Conservation (phyloP, 2,797 vertebrate genomes). For the Helicolenus hilgendorfi region DNA sequence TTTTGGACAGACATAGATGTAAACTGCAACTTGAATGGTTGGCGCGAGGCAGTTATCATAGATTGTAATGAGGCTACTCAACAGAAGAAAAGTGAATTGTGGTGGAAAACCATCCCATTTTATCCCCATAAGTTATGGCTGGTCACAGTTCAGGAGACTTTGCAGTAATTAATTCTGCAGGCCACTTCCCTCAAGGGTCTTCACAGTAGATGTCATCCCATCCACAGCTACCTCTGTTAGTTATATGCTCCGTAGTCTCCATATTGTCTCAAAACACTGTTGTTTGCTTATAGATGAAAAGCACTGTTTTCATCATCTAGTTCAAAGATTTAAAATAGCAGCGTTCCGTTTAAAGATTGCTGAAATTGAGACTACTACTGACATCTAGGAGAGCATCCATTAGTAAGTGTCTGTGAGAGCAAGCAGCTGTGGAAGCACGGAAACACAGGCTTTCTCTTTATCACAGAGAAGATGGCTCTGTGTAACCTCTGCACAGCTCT, state of each 20-base stretch:
- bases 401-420: constrained; percentile 46
- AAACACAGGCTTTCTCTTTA: constrained; percentile 37
- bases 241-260: constrained; percentile 4
- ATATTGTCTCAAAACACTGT: constrained; percentile 22
- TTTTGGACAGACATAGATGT: not conserved
- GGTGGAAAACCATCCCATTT: constrained; percentile 11
- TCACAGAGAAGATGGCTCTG: constrained; percentile 37
- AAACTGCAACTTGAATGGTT: not conserved
- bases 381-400: constrained; percentile 47
- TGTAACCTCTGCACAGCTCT: constrained; percentile 49
- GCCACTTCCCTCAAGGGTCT: constrained; percentile 49
- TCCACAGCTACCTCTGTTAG: constrained; percentile 21
- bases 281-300: constrained; percentile 24
- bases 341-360: constrained; percentile 41
- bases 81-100: constrained; percentile 17
- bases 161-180: constrained; percentile 69
- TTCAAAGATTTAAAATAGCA: constrained; percentile 41
- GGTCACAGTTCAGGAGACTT: constrained; percentile 64
- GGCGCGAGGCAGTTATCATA: not conserved
- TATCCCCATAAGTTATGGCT: constrained; percentile 42
- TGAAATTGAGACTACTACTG: constrained; percentile 37
- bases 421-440: constrained; percentile 25
- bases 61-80: constrained; percentile 10
- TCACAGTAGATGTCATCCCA: constrained; percentile 44
- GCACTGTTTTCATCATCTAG: constrained; percentile 25